A percentile compares a stretch with the other conserved stretches of the same genome.
Conservation (phyloP, 2,113 vertebrate species). For the Pluvialis apricaria region DNA sequence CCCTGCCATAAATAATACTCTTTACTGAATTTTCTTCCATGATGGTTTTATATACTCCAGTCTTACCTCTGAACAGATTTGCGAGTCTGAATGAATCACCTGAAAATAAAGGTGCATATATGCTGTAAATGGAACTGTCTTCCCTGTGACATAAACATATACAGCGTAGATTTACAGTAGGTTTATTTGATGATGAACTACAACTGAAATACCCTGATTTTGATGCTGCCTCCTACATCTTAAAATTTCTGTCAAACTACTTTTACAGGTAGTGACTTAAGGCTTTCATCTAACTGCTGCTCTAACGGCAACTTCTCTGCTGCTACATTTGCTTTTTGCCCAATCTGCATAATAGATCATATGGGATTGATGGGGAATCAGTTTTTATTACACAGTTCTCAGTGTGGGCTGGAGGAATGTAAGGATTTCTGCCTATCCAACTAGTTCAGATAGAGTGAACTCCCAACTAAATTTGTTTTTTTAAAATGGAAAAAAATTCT, state of each 20-base stretch:
- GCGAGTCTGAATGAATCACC: constrained; percentile 49
- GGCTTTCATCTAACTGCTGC: neutral
- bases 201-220: constrained; percentile 33
- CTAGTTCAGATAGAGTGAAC: neutral
- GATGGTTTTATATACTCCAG: constrained; percentile 16
- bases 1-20: constrained; percentile 39
- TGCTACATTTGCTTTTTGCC: neutral
- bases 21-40: constrained; percentile 22
- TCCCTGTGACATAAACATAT: constrained; percentile 2
- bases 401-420: neutral
- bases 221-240: neutral
- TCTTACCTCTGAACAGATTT: constrained; percentile 21
- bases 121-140: constrained; percentile 15
- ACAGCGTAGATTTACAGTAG: neutral
- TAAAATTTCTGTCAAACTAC: constrained; percentile 23
- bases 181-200: constrained; percentile 50
- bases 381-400: neutral
- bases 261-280: constrained; percentile 24
- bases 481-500: neutral
- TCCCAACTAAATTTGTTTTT: neutral
- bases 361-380: neutral
- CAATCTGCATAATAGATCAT: neutral
- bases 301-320: neutral
- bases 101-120: constrained; percentile 40
- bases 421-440: neutral